phyloP scores from a whole-genome alignment of 1,140 invertebrate genomes.

The Glomeris maerens region DNA sequence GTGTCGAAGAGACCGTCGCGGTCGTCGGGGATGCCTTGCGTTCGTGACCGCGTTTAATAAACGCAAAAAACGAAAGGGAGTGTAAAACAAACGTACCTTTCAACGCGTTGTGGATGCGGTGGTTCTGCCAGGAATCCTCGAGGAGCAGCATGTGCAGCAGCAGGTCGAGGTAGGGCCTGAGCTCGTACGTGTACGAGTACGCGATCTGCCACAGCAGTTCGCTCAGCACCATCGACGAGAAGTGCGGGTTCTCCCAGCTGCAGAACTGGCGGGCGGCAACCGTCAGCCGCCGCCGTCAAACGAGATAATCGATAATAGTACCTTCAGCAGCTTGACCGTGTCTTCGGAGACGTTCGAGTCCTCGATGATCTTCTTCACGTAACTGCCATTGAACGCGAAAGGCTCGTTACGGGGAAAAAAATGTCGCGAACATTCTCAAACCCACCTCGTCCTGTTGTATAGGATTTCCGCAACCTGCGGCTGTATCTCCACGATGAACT shows the following conservation, averaged over 20 bases:
- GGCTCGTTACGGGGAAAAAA: background rate
- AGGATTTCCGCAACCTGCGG: slow-evolving; percentile 62
- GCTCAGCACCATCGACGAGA: slow-evolving; percentile 70
- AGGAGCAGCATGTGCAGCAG: slow-evolving; percentile 71
- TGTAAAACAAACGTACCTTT: slow-evolving; percentile 42
- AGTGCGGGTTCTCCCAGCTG: slow-evolving; percentile 90
- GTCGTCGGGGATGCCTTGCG: slow-evolving; percentile 63
- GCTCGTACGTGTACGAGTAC: slow-evolving; percentile 86
- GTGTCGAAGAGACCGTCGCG: slow-evolving; percentile 85
- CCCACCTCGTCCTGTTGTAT: slow-evolving; percentile 57
- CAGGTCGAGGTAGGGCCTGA: slow-evolving; percentile 80
- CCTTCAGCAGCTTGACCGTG: slow-evolving; percentile 54
- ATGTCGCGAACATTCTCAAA: slow-evolving; percentile 6
- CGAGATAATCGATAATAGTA: too few relatives aligned
- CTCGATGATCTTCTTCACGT: slow-evolving; percentile 90
- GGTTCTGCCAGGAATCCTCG: slow-evolving; percentile 90
- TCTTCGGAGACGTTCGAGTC: slow-evolving; percentile 84
- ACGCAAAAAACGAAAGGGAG: background rate
- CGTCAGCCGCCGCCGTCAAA: too few relatives aligned
- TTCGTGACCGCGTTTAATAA: background rate
- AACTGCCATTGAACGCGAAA: slow-evolving; percentile 33
- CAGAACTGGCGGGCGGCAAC: too few relatives aligned
- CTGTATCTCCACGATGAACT: slow-evolving; percentile 60
- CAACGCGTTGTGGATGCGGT: slow-evolving; percentile 78
- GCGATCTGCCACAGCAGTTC: slow-evolving; percentile 80